Evolutionary conservation across 2,888 invertebrate species (phyloP).

Genomic region (Campoletis raptor): DNA sequence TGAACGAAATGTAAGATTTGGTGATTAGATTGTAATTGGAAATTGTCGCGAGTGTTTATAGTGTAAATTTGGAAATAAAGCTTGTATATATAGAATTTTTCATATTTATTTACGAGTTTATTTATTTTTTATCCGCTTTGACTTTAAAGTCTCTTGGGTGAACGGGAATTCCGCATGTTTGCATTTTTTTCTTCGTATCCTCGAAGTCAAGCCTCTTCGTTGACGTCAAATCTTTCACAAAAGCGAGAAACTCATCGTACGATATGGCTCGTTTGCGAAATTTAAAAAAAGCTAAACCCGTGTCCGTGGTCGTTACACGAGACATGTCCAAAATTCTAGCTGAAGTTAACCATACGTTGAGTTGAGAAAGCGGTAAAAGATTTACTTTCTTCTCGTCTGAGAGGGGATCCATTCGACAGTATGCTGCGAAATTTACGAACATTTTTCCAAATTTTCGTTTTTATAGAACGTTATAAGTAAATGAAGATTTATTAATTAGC

Average conservation of each 20-base stretch:
- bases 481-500: no score
- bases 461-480: no score
- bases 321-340: slow-evolving; percentile 77
- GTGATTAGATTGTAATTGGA: neutral
- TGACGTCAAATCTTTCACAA: slow-evolving; percentile 74
- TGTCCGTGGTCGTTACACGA: slow-evolving; percentile 77
- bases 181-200: slow-evolving; percentile 75
- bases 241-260: slow-evolving; percentile 76
- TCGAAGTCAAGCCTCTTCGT: slow-evolving; percentile 72
- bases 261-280: slow-evolving; percentile 79
- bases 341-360: slow-evolving; percentile 77
- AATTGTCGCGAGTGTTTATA: slow-evolving; percentile 23
- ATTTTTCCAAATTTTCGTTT: neutral
- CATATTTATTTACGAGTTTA: neutral
- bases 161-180: slow-evolving; percentile 72
- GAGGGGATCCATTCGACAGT: slow-evolving; percentile 77
- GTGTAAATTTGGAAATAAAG: slow-evolving; percentile 71
- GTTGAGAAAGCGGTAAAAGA: slow-evolving; percentile 77
- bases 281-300: slow-evolving; percentile 79
- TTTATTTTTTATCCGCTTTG: slow-evolving; percentile 43
- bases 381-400: slow-evolving; percentile 70
- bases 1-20: neutral
- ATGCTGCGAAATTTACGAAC: slow-evolving; percentile 71
- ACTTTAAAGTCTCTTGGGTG: slow-evolving; percentile 58
- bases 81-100: slow-evolving; percentile 70